Evolutionary conservation across 2,888 invertebrate species (phyloP).

Genomic region (Apotomis capreana): DNA sequence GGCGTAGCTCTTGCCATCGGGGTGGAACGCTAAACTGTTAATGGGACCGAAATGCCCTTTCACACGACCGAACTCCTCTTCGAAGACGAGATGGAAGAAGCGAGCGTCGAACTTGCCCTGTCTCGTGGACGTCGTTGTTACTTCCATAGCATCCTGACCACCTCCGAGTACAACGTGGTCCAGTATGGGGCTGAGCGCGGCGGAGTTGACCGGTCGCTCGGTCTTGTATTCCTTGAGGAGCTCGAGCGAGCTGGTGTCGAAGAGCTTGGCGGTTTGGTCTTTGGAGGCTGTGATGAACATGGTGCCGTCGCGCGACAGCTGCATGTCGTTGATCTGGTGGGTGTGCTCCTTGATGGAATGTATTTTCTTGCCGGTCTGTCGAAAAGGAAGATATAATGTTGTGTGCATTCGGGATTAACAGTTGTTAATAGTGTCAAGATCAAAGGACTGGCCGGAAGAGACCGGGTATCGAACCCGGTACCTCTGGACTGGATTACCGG

Average conservation of each 20-base stretch:
- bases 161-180: conserved; percentile 99
- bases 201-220: conserved; percentile 98
- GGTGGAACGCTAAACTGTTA: conserved; percentile 98
- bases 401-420: no score
- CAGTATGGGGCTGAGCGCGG: conserved; percentile 96
- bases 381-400: conserved; percentile 45
- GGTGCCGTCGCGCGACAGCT: conserved; percentile 94
- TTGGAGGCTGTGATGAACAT: conserved; percentile 99
- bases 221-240: conserved; percentile 98
- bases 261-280: conserved; percentile 97
- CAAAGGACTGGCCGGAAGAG: no score
- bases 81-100: conserved; percentile 97
- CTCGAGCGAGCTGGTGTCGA: conserved; percentile 94
- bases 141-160: conserved; percentile 99
- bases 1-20: conserved; percentile 97
- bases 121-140: conserved; percentile 96
- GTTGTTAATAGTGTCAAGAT: no score
- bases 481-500: no score
- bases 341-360: conserved; percentile 92
- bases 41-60: conserved; percentile 99
- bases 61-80: conserved; percentile 98
- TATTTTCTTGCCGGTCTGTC: conserved; percentile 91
- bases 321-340: conserved; percentile 97
- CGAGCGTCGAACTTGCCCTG: conserved; percentile 98
- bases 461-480: no score